Percentiles rank a stretch among this genome's conserved stretches.
Conservation (phyloP, 2,888 invertebrate genomes). For the Tetragonula carbonaria region DNA sequence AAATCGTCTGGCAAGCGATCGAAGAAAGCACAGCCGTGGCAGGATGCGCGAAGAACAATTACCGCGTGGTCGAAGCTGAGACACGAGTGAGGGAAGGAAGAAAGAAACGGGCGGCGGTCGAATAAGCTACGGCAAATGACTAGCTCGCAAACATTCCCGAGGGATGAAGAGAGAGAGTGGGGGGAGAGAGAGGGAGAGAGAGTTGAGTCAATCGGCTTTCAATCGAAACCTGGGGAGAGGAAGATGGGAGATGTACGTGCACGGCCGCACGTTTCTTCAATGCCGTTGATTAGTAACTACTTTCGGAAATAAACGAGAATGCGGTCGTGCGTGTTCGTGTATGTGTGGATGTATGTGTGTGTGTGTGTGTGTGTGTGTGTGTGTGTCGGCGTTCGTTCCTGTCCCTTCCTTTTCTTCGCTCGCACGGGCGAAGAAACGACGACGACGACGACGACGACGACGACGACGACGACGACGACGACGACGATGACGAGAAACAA, state of each 20-base stretch:
- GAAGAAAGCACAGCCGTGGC: background rate
- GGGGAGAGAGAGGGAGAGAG: background rate
- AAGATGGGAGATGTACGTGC: slow-evolving; percentile 32
- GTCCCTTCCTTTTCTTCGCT: background rate
- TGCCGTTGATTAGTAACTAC: slow-evolving; percentile 72
- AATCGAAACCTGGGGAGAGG: slow-evolving; percentile 50
- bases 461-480: background rate
- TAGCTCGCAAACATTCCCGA: slow-evolving; percentile 59
- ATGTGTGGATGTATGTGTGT: background rate
- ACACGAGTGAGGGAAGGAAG: background rate
- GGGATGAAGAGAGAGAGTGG: background rate
- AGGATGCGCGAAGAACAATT: slow-evolving; percentile 20
- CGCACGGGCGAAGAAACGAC: background rate
- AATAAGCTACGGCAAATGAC: slow-evolving; percentile 57
- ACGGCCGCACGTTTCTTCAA: slow-evolving; percentile 55
- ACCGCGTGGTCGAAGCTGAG: background rate
- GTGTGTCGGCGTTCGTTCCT: no score
- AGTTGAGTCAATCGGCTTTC: slow-evolving; percentile 63
- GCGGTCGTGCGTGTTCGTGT: slow-evolving; percentile 23
- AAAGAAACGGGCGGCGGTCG: slow-evolving; percentile 25
- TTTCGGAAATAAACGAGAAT: slow-evolving; percentile 62
- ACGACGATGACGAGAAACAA: background rate
- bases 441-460: background rate
- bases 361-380: no score
- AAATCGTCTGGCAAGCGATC: background rate